phyloP scores from a whole-genome alignment of 2,888 invertebrate genomes.

The Lochmaea crataegi region DNA sequence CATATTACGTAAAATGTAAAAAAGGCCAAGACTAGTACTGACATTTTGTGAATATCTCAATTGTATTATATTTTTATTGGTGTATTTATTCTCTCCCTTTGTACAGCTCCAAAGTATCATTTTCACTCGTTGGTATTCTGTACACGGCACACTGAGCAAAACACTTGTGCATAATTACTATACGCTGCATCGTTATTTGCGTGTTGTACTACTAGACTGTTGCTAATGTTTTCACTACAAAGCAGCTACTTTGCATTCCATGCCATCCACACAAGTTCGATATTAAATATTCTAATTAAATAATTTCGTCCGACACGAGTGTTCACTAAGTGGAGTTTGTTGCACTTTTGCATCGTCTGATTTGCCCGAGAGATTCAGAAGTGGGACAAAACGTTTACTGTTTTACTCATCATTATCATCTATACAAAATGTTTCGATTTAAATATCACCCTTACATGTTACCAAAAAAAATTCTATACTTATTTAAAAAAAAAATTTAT shows the following conservation, averaged over 20 bases:
- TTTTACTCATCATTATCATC: background rate
- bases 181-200: slow-evolving; percentile 47
- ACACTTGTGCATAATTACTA: slow-evolving; percentile 57
- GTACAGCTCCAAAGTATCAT: slow-evolving; percentile 8
- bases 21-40: too few relatives aligned
- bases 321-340: slow-evolving; percentile 38
- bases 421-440: background rate
- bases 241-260: slow-evolving; percentile 45
- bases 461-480: too few relatives aligned
- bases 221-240: slow-evolving; percentile 51
- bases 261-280: slow-evolving; percentile 32
- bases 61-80: background rate
- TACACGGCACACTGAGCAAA: slow-evolving; percentile 52
- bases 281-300: slow-evolving; percentile 47
- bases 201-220: slow-evolving; percentile 44
- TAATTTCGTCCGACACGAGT: slow-evolving; percentile 39
- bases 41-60: too few relatives aligned
- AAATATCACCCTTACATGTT: background rate
- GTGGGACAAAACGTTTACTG: slow-evolving; percentile 13
- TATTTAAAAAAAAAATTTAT: too few relatives aligned
- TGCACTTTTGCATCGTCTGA: slow-evolving; percentile 20
- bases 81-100: slow-evolving; percentile 1
- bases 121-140: slow-evolving; percentile 50
- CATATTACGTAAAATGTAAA: too few relatives aligned
- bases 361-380: slow-evolving; percentile 27